phyloP scores from a whole-genome alignment of 2,797 vertebrate genomes.

The Ctenosaura bakeri region DNA sequence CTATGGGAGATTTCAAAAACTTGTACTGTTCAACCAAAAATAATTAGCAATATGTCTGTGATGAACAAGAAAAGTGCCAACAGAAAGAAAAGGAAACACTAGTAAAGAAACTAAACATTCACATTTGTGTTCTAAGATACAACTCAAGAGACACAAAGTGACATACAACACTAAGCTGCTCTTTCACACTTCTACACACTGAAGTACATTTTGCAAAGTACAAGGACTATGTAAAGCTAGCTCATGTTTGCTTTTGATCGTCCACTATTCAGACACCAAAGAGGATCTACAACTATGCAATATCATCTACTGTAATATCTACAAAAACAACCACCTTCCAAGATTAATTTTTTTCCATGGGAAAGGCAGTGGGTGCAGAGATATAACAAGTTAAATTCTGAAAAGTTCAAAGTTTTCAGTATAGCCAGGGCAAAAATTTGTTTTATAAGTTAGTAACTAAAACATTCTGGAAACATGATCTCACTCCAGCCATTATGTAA shows the following conservation, averaged over 20 bases:
- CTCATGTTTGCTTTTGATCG: background rate
- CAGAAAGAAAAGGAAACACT: background rate
- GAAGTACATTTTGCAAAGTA: background rate
- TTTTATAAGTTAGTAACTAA: too few species aligned
- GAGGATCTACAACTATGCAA: background rate
- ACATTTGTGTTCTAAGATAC: too few species aligned
- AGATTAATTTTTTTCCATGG: background rate
- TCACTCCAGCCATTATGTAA: too few species aligned
- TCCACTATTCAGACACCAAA: background rate
- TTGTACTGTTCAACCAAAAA: too few species aligned
- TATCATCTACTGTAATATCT: background rate
- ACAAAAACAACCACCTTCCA: background rate
- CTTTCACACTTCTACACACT: too few species aligned
- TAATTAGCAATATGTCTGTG: conserved; percentile 2
- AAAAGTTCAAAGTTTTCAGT: too few species aligned
- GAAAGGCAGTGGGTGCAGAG: too few species aligned
- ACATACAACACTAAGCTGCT: background rate
- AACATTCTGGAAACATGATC: too few species aligned
- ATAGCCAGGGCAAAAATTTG: too few species aligned
- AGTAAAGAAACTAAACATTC: too few species aligned
- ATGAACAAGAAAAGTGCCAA: background rate
- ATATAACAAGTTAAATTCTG: too few species aligned
- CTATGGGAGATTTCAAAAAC: too few species aligned
- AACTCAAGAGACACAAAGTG: background rate
- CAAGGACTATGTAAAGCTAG: background rate